These are phyloP conservation scores for Oreortyx pictus DNA, from an alignment of 2,797 vertebrate genomes.

Conservation along the genomic window DNA sequence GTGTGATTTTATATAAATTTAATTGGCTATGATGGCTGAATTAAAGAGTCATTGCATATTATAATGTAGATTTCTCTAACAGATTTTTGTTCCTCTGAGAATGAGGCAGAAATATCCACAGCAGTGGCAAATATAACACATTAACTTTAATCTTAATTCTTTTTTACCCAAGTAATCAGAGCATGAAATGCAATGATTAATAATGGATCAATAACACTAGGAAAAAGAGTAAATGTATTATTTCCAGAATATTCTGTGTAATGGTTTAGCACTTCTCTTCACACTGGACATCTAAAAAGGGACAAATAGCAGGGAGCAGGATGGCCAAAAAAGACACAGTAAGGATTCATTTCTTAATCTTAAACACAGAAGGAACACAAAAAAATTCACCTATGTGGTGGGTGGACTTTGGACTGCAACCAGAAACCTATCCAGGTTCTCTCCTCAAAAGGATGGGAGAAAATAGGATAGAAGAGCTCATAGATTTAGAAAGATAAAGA, in stretches of 20 bases:
- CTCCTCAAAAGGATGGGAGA: not conserved
- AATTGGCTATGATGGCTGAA: not conserved
- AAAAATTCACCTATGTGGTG: not conserved
- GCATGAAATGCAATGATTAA: constrained; percentile 13
- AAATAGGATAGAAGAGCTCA: not conserved
- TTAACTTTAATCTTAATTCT: not conserved
- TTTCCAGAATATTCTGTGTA: not conserved
- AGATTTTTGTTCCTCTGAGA: not conserved
- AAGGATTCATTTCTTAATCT: not conserved
- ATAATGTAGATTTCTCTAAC: not conserved
- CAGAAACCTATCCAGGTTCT: not conserved
- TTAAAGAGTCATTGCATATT: not conserved
- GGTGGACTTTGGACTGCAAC: not conserved
- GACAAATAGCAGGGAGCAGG: not conserved
- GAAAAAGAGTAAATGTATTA: not conserved
- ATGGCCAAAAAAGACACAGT: not conserved
- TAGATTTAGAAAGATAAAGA: not conserved
- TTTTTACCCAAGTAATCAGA: not conserved
- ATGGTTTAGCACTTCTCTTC: not conserved
- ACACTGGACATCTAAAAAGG: not conserved
- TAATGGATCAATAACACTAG: not conserved
- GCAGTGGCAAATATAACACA: not conserved
- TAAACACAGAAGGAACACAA: not conserved
- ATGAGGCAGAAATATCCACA: not conserved
- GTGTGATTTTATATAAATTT: not conserved